These are phyloP conservation scores for Drosophila leonis DNA, from an alignment of 2,888 invertebrate species.

Conservation along the genomic window DNA sequence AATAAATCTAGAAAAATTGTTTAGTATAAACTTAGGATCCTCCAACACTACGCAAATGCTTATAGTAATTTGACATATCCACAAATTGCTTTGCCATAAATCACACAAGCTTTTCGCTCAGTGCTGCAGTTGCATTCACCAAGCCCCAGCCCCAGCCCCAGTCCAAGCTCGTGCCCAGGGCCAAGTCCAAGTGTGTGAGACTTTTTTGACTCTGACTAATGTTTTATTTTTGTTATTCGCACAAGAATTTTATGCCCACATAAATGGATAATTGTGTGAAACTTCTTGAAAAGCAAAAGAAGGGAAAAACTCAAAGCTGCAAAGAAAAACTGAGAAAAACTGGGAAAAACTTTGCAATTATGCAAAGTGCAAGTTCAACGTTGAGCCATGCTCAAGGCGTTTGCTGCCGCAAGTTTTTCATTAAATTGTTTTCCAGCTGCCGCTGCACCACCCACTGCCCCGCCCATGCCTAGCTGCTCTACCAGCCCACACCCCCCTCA, in stretches of 20 bases:
- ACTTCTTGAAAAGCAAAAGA: constrained; percentile 28
- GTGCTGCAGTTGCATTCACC: constrained; percentile 20
- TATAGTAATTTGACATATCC: background rate
- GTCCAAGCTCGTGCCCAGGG: constrained; percentile 29
- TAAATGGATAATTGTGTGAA: constrained; percentile 71
- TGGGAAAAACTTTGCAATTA: constrained; percentile 55
- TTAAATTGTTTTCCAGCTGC: background rate
- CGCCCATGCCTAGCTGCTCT: background rate
- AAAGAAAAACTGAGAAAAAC: background rate
- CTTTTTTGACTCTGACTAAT: constrained; percentile 22
- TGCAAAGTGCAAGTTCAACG: constrained; percentile 78
- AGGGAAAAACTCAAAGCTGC: background rate
- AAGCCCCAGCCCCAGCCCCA: background rate
- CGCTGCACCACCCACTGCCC: background rate
- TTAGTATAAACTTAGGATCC: too few species aligned
- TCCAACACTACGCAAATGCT: background rate
- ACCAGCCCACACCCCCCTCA: background rate
- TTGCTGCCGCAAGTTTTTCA: constrained; percentile 13
- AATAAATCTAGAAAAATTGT: too few species aligned
- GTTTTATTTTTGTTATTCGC: constrained; percentile 46
- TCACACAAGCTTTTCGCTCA: background rate
- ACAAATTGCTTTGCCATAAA: background rate
- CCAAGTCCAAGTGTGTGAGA: constrained; percentile 62
- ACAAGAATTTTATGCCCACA: constrained; percentile 68
- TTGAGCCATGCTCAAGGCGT: constrained; percentile 18